A percentile compares a stretch with the other conserved stretches of the same genome.
These are phyloP conservation scores for Lucifuga dentata DNA, from an alignment of 2,113 vertebrate species.

Conservation along the genomic window DNA sequence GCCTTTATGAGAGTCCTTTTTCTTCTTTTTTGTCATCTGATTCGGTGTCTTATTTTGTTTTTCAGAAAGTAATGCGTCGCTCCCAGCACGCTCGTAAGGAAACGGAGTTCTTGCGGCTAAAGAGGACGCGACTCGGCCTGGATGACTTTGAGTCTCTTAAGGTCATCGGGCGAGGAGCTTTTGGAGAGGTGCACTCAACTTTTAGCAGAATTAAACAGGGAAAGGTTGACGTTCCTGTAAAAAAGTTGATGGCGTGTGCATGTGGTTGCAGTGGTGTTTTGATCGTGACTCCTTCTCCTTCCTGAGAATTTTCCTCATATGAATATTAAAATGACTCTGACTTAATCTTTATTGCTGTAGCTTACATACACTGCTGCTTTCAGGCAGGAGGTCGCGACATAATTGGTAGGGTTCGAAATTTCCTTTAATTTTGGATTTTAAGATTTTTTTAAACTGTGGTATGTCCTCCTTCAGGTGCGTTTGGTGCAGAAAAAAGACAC, in stretches of 20 bases:
- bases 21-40: background rate
- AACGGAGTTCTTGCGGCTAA: slow-evolving; percentile 95
- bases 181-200: slow-evolving; percentile 89
- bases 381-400: too few species aligned
- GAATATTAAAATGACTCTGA: too few species aligned
- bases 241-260: too few species aligned
- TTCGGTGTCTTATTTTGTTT: background rate
- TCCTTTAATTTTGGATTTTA: too few species aligned
- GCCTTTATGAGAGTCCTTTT: too few species aligned
- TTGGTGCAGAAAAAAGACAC: slow-evolving; percentile 99
- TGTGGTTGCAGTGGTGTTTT: too few species aligned
- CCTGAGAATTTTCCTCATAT: too few species aligned
- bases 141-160: slow-evolving; percentile 98
- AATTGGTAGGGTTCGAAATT: too few species aligned
- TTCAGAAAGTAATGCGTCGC: slow-evolving; percentile 93
- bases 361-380: too few species aligned
- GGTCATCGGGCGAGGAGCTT: slow-evolving; percentile 97
- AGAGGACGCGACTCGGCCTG: slow-evolving; percentile 94
- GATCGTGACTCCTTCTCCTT: background rate
- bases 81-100: slow-evolving; percentile 98
- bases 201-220: background rate
- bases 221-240: too few species aligned
- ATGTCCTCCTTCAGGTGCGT: slow-evolving; percentile 85
- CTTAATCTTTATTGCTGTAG: too few species aligned
- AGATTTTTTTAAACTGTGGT: slow-evolving; percentile 1